phyloP scores from a whole-genome alignment of 2,797 vertebrate species.

The Cirrhinus molitorella region DNA sequence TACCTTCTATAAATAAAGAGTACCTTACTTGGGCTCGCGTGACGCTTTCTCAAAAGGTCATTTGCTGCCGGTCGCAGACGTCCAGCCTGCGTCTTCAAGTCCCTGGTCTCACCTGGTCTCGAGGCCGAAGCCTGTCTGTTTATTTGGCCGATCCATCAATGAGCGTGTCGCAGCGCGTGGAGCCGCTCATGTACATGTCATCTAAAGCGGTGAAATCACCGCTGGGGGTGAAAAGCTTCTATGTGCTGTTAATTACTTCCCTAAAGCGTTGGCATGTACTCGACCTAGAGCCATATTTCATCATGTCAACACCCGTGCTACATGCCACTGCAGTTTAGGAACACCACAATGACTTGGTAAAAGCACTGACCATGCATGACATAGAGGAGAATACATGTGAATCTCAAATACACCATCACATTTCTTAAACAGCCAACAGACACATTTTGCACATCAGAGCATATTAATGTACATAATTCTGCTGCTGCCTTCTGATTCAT shows the following conservation, averaged over 20 bases:
- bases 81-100: constrained; percentile 55
- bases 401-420: neutral
- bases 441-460: neutral
- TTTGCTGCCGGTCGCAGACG: constrained; percentile 66
- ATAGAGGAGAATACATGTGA: neutral
- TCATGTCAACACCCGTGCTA: constrained; percentile 63
- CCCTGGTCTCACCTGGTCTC: constrained; percentile 60
- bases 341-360: constrained; percentile 19
- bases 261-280: constrained; percentile 60
- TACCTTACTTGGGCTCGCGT: constrained; percentile 72
- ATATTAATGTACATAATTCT: neutral
- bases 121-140: constrained; percentile 55
- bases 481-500: neutral
- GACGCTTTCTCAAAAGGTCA: constrained; percentile 81
- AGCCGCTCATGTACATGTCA: neutral
- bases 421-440: neutral
- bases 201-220: neutral
- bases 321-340: constrained; percentile 54
- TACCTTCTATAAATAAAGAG: constrained; percentile 85
- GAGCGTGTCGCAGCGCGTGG: constrained; percentile 2
- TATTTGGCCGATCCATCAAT: constrained; percentile 57
- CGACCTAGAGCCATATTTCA: constrained; percentile 59
- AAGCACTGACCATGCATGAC: constrained; percentile 19
- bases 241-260: constrained; percentile 65
- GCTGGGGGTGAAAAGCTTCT: constrained; percentile 59